phyloP scores from a whole-genome alignment of 1,140 invertebrate genomes.

The Ips typographus region DNA sequence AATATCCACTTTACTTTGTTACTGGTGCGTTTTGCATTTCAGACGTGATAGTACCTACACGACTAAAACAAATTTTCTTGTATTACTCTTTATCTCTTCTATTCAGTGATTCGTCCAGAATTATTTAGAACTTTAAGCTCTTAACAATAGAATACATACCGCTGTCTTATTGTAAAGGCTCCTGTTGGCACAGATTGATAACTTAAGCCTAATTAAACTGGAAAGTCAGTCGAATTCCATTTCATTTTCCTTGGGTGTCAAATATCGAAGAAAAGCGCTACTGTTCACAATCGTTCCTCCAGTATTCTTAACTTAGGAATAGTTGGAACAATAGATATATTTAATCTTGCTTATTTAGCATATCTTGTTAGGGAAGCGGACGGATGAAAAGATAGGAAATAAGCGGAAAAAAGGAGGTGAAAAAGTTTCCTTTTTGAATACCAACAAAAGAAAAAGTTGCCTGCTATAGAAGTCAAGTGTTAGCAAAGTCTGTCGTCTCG shows the following conservation, averaged over 20 bases:
- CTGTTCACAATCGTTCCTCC: no score
- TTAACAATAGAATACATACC: slow-evolving; percentile 14
- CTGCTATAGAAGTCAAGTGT: no score
- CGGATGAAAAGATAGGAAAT: not conserved
- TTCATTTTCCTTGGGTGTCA: no score
- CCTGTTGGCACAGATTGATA: not conserved
- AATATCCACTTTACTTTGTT: slow-evolving; percentile 25
- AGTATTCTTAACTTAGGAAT: no score
- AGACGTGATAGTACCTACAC: slow-evolving; percentile 22
- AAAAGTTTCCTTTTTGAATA: not conserved
- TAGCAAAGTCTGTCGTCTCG: no score
- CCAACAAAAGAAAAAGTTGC: not conserved
- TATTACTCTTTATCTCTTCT: slow-evolving; percentile 16
- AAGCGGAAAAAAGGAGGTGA: not conserved
- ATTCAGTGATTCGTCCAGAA: slow-evolving; percentile 19
- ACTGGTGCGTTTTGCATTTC: slow-evolving; percentile 25
- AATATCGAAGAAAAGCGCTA: no score
- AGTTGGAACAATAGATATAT: no score
- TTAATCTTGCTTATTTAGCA: no score
- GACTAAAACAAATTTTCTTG: slow-evolving; percentile 18
- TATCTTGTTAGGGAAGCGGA: no score
- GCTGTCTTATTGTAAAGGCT: not conserved
- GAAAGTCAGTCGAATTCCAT: not conserved
- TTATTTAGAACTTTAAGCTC: slow-evolving; percentile 23
- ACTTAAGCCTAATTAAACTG: not conserved